Percentiles rank a stretch among this genome's conserved stretches.
phyloP scores from a whole-genome alignment of 2,888 invertebrate genomes.

The Megastigmus dorsalis region DNA sequence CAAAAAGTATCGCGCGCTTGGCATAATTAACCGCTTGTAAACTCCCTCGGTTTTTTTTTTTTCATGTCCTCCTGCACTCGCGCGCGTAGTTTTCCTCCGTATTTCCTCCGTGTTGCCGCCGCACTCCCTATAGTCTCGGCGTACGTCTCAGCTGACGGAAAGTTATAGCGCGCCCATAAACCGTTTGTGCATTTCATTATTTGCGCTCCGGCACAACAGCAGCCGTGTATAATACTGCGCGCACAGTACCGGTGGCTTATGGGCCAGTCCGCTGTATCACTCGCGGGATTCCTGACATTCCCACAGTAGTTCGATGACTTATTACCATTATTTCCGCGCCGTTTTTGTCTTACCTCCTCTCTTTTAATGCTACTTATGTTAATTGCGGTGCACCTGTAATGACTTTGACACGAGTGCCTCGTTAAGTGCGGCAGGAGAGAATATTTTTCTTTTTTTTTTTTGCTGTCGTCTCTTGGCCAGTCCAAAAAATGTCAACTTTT shows the following conservation, averaged over 20 bases:
- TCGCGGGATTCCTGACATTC: constrained; percentile 31
- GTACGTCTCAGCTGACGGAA: constrained; percentile 5
- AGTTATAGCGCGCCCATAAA: constrained; percentile 38
- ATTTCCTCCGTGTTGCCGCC: no score
- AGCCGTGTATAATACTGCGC: neutral
- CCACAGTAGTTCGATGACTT: constrained; percentile 44
- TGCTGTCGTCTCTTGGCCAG: no score
- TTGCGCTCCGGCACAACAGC: neutral
- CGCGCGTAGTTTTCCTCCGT: no score
- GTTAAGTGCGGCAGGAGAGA: constrained; percentile 3
- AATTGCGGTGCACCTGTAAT: constrained; percentile 15
- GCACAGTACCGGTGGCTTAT: no score
- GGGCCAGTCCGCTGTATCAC: no score
- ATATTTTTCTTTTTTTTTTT: neutral
- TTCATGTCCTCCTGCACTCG: no score
- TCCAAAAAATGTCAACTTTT: no score
- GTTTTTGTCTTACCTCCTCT: neutral
- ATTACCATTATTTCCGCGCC: constrained; percentile 33
- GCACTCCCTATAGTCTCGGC: no score
- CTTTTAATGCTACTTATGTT: no score
- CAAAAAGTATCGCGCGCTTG: no score
- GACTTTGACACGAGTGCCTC: constrained; percentile 28
- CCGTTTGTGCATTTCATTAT: constrained; percentile 43
- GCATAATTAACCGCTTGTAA: no score
- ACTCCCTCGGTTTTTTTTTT: no score